Percentiles rank a stretch among this genome's conserved stretches.
These are phyloP conservation scores for Danio aesculapii DNA, from an alignment of 2,797 vertebrate species.

Conservation along the genomic window DNA sequence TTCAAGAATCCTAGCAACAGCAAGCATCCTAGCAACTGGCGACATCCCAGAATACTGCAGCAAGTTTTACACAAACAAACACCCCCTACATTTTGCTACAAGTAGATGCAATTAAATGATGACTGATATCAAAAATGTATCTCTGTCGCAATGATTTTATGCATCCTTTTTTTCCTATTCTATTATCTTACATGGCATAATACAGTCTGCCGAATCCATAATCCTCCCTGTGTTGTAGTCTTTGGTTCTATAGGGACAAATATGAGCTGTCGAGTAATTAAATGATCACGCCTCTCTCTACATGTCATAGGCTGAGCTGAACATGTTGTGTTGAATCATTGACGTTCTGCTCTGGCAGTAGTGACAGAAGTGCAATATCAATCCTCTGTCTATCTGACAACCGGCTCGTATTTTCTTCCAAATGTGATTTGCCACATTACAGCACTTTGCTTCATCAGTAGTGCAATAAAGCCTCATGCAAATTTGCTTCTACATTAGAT, in stretches of 20 bases:
- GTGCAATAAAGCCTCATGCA: constrained; percentile 12
- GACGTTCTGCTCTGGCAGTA: constrained; percentile 17
- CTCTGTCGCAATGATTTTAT: neutral
- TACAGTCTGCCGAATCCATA: constrained; percentile 17
- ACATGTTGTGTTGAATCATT: constrained; percentile 6
- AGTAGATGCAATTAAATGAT: neutral
- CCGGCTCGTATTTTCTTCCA: constrained; percentile 6
- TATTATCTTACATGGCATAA: constrained; percentile 5
- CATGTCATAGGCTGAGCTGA: constrained; percentile 23
- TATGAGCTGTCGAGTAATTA: constrained; percentile 32
- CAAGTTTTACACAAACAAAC: neutral
- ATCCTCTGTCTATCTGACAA: constrained; percentile 7
- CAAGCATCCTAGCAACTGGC: neutral
- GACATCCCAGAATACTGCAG: constrained; percentile 8
- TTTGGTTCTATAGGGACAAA: constrained; percentile 20
- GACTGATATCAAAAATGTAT: neutral
- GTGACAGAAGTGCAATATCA: constrained; percentile 17
- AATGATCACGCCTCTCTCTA: constrained; percentile 30
- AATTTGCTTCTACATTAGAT: neutral
- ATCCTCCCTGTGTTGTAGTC: neutral
- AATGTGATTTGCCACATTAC: neutral
- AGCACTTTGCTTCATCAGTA: constrained; percentile 27
- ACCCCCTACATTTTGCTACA: neutral
- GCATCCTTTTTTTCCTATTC: neutral
- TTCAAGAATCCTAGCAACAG: constrained; percentile 1